phyloP scores from a whole-genome alignment of 1,140 invertebrate species.

The Scaptomyza montana region DNA sequence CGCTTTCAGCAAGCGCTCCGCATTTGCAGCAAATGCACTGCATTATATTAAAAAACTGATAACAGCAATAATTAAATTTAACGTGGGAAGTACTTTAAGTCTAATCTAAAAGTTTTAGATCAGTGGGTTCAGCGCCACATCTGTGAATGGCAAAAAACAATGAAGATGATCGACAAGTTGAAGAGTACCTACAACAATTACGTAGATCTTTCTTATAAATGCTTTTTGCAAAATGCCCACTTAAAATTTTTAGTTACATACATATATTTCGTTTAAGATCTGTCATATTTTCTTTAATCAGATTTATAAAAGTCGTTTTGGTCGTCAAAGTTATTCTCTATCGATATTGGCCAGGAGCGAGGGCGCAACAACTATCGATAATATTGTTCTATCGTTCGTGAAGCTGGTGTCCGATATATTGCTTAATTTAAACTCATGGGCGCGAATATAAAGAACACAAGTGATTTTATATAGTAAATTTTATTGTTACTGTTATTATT shows the following conservation, averaged over 20 bases:
- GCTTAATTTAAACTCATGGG: not conserved
- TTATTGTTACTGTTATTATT: no score
- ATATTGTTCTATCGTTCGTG: not conserved
- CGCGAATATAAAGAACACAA: not conserved
- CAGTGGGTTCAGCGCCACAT: not conserved
- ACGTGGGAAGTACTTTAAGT: no score
- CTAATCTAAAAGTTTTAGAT: no score
- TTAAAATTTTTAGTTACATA: no score
- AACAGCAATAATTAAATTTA: not conserved
- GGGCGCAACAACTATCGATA: not conserved
- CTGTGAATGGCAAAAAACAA: not conserved
- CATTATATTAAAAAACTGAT: not conserved
- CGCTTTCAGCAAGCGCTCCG: not conserved
- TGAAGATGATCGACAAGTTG: not conserved
- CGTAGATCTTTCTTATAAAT: no score
- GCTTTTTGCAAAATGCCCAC: no score
- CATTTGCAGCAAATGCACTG: conserved; percentile 38
- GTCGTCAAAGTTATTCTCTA: not conserved
- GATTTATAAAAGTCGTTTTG: no score
- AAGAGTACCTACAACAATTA: no score
- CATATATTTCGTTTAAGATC: no score
- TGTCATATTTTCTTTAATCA: no score
- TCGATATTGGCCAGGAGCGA: not conserved
- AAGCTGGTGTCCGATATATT: no score
- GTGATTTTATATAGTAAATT: conserved; percentile 43